These are phyloP conservation scores for Sebastes matsubarae DNA, from an alignment of 2,797 vertebrate species.

Conservation along the genomic window DNA sequence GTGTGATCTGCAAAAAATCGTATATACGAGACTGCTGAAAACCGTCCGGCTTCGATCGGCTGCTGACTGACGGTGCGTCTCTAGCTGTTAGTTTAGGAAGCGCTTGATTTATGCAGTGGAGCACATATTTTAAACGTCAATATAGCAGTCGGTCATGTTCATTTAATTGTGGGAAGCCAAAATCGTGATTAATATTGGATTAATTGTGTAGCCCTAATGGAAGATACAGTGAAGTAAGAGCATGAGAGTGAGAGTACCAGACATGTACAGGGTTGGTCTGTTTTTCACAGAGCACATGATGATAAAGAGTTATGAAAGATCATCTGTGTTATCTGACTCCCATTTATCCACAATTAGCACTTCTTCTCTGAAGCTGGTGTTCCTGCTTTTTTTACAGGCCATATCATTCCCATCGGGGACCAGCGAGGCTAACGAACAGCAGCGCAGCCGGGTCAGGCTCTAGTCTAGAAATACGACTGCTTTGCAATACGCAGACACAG, in stretches of 20 bases:
- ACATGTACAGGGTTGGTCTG: neutral
- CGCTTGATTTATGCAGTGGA: too few relatives aligned
- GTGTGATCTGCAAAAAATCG: too few relatives aligned
- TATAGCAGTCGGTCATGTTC: too few relatives aligned
- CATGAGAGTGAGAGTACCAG: neutral
- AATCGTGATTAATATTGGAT: too few relatives aligned
- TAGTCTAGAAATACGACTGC: neutral
- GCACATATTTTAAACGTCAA: too few relatives aligned
- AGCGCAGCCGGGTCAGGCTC: neutral
- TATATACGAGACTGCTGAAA: too few relatives aligned
- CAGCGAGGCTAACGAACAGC: constrained; percentile 5
- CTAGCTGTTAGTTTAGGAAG: too few relatives aligned
- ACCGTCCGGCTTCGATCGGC: too few relatives aligned
- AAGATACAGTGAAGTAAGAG: too few relatives aligned
- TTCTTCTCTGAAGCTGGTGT: neutral
- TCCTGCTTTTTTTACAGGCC: neutral
- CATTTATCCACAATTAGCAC: constrained; percentile 24
- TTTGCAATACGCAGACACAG: neutral
- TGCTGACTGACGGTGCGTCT: too few relatives aligned
- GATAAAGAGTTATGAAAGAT: constrained; percentile 35
- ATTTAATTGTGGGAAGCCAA: too few relatives aligned
- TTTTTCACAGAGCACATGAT: constrained; percentile 49
- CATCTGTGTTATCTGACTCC: constrained; percentile 37
- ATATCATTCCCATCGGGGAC: neutral
- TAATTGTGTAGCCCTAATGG: too few relatives aligned